A percentile compares a stretch with the other conserved stretches of the same genome.
These are phyloP conservation scores for Catharus ustulatus DNA, from an alignment of 2,797 vertebrate species.

Conservation along the genomic window DNA sequence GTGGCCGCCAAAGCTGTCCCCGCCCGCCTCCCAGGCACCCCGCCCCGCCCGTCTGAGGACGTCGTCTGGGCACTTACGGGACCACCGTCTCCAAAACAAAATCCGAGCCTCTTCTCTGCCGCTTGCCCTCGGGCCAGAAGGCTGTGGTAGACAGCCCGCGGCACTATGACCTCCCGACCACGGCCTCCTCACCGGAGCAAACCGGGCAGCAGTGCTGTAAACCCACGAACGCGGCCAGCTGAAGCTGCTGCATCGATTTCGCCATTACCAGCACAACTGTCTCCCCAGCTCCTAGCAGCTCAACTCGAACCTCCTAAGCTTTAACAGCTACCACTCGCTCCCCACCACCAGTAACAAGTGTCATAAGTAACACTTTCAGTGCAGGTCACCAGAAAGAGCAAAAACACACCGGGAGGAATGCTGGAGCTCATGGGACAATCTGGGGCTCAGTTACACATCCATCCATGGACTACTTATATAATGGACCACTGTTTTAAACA, in stretches of 20 bases:
- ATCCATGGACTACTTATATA: accelerated
- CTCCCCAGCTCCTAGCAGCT: accelerated
- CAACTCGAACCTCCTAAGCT: accelerated
- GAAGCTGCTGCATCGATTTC: accelerated
- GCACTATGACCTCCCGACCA: no score
- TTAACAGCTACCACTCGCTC: accelerated
- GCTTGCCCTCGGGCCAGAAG: accelerated
- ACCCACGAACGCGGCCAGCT: accelerated
- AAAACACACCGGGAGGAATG: accelerated
- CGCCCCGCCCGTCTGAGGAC: background rate
- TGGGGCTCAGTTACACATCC: background rate
- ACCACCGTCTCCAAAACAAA: background rate
- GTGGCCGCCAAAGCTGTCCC: background rate
- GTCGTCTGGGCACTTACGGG: background rate
- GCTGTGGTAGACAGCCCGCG: accelerated
- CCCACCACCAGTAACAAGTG: accelerated
- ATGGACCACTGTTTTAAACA: accelerated
- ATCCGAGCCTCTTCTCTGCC: accelerated
- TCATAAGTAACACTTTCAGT: no score
- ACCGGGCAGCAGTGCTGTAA: accelerated
- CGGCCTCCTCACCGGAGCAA: accelerated
- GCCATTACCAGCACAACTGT: accelerated
- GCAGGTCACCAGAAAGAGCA: background rate
- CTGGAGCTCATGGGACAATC: accelerated
- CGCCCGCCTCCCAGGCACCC: background rate